phyloP scores from a whole-genome alignment of 2,113 vertebrate genomes.

The Ciconia stormi region DNA sequence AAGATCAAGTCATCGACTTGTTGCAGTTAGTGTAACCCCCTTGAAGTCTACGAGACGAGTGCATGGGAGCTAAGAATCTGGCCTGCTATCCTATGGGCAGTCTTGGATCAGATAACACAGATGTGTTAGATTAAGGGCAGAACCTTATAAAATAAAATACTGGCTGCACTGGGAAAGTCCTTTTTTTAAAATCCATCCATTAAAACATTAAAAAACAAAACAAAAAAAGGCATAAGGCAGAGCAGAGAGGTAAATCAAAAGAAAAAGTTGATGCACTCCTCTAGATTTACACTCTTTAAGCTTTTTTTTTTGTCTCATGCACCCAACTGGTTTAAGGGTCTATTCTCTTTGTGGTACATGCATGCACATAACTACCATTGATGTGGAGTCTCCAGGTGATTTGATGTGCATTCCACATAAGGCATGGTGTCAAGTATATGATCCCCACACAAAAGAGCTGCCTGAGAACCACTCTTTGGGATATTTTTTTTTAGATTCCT shows the following conservation, averaged over 20 bases:
- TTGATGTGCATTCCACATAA: constrained; percentile 70
- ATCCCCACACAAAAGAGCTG: constrained; percentile 52
- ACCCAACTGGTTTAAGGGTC: constrained; percentile 37
- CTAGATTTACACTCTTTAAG: neutral
- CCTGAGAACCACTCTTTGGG: constrained; percentile 22
- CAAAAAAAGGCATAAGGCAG: neutral
- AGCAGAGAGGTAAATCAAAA: neutral
- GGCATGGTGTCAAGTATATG: constrained; percentile 65
- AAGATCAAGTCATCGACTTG: neutral
- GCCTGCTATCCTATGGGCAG: constrained; percentile 6
- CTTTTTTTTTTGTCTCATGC: neutral
- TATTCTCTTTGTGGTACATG: constrained; percentile 58
- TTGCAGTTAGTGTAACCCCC: neutral
- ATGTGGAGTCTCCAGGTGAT: constrained; percentile 65
- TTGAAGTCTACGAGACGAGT: neutral
- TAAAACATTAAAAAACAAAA: neutral
- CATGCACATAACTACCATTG: constrained; percentile 61
- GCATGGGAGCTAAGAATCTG: neutral
- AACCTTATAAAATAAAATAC: constrained; percentile 23
- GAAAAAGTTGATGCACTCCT: neutral
- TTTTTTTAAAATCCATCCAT: neutral
- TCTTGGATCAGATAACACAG: constrained; percentile 48
- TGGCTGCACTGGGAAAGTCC: neutral
- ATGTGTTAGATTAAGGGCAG: constrained; percentile 52
- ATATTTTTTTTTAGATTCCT: constrained; percentile 1